These are phyloP conservation scores for Buphagus erythrorhynchus DNA, from an alignment of 2,797 vertebrate genomes.

Conservation along the genomic window DNA sequence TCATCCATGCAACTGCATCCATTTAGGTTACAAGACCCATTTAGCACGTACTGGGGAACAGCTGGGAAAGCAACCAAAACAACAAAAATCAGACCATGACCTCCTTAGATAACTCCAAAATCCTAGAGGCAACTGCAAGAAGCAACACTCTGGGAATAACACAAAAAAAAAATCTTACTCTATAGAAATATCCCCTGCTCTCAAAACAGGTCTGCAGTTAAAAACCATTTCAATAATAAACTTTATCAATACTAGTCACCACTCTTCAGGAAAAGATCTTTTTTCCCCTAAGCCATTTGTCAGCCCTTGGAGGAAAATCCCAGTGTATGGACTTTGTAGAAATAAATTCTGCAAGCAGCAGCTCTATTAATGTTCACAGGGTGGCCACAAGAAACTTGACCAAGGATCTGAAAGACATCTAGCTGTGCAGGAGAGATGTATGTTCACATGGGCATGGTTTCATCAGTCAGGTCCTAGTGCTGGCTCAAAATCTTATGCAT, in stretches of 20 bases:
- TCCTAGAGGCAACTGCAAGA: neutral
- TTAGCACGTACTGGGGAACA: neutral
- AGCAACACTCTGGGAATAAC: neutral
- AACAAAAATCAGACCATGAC: neutral
- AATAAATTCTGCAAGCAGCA: neutral
- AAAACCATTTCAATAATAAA: neutral
- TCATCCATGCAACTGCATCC: neutral
- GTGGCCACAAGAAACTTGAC: neutral
- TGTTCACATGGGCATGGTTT: accelerated
- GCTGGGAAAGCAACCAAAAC: neutral
- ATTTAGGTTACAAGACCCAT: neutral
- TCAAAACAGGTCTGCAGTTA: neutral
- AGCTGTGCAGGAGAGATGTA: neutral
- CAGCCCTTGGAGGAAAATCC: neutral
- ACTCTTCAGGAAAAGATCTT: neutral
- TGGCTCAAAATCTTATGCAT: neutral
- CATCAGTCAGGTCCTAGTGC: neutral
- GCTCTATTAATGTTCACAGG: neutral
- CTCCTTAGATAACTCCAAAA: neutral
- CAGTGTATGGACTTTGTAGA: neutral
- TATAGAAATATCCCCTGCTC: neutral
- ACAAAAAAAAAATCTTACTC: neutral
- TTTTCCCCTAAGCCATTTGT: neutral
- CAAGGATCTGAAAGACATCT: neutral
- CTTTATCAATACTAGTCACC: neutral